Evolutionary conservation across 2,888 invertebrate genomes (phyloP).

Genomic region (Hirtodrosophila alboralis): DNA sequence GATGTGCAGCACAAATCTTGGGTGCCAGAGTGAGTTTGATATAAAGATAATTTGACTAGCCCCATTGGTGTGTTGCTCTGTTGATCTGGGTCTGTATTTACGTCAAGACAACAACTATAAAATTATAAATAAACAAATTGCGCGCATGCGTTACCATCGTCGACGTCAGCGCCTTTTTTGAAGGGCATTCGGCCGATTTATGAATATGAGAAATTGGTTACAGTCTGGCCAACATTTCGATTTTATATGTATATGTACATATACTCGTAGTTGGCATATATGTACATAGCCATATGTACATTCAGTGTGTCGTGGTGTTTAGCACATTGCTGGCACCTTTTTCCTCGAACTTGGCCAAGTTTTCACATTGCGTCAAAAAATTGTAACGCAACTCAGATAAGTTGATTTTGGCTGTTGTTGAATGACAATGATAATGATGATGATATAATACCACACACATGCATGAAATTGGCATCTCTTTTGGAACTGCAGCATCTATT

Average conservation of each 20-base stretch:
- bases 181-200: conserved; percentile 63
- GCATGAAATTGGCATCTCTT: conserved; percentile 26
- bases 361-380: conserved; percentile 55
- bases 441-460: conserved; percentile 51
- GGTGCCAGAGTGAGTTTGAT: conserved; percentile 38
- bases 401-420: conserved; percentile 10
- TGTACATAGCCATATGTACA: too few species aligned
- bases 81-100: conserved; percentile 40
- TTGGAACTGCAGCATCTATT: conserved; percentile 6
- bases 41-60: conserved; percentile 57
- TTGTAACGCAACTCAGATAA: too few species aligned
- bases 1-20: conserved; percentile 67
- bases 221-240: conserved; percentile 32
- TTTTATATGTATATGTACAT: conserved; percentile 23
- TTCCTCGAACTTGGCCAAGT: conserved; percentile 48
- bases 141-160: conserved; percentile 65
- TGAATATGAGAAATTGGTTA: conserved; percentile 59
- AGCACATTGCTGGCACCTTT: conserved; percentile 55
- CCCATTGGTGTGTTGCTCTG: conserved; percentile 2
- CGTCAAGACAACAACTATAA: conserved; percentile 69
- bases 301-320: conserved; percentile 44
- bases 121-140: conserved; percentile 74
- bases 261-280: too few species aligned
- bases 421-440: too few species aligned
- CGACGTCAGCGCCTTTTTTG: conserved; percentile 40